phyloP scores from a whole-genome alignment of 2,797 vertebrate species.

The Syndactyla subalaris region DNA sequence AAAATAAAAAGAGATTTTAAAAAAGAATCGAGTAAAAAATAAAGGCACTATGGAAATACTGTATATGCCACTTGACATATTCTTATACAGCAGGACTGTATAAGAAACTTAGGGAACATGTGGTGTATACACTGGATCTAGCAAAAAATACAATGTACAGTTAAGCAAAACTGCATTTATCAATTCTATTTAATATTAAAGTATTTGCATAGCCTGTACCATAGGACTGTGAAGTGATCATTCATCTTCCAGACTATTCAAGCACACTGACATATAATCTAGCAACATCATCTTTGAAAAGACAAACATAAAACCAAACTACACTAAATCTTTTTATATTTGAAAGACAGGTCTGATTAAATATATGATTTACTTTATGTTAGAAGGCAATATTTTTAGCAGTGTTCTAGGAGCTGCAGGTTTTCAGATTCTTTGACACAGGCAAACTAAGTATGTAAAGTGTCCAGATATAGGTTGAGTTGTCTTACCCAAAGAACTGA shows the following conservation, averaged over 20 bases:
- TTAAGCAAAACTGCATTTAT: constrained; percentile 19
- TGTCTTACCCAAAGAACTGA: not conserved
- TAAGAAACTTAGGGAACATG: not conserved
- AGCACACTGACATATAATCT: not conserved
- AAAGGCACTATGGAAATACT: not conserved
- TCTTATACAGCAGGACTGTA: not conserved
- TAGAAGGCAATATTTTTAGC: not conserved
- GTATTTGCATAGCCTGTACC: not conserved
- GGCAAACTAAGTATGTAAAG: not conserved
- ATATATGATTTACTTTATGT: not conserved
- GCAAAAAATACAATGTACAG: not conserved
- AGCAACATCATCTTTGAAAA: not conserved
- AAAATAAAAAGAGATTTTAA: not conserved
- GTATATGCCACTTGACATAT: not conserved
- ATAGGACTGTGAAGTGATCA: not conserved
- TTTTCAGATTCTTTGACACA: not conserved
- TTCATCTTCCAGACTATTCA: not conserved
- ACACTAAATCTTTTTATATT: not conserved
- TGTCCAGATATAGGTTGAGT: not conserved
- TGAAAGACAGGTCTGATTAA: not conserved
- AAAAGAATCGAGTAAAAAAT: not conserved
- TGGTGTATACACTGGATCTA: not conserved
- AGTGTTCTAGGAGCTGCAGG: not conserved
- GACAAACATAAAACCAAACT: not conserved
- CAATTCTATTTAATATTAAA: not conserved